Base-by-base conservation (phyloP, 2,113 vertebrate genomes). In the Paratilapia polleni region DNA sequence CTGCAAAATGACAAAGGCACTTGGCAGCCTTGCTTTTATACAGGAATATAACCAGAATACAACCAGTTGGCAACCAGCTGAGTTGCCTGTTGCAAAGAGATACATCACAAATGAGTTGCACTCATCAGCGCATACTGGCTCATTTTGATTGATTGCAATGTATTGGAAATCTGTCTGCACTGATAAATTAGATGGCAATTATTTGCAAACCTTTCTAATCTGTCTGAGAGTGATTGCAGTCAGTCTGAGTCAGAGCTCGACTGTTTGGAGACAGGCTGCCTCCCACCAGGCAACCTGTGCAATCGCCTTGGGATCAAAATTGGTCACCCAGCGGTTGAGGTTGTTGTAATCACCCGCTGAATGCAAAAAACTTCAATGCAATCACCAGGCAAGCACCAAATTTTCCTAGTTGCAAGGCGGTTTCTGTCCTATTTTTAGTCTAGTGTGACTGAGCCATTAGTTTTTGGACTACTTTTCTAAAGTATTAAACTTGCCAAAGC, bases 181-280 rank as follows among this genome's bases (percentile, higher is more conserved):
- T 49, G 7, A 0, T 28, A 28, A 70, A 49, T 70, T 41, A 12
- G 24, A 70, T 0, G 0, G 5, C 24, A 70, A 5, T 49, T 49
- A 24, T 15, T 70, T 70, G 64, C 9, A 49, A 22, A 49, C 22
- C 64, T 70, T 47, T 19, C 14, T 47, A 68, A 19, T 47, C 41
- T 66, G 5, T 66, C 8, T 28, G 64, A 68, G 22, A 28, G 22
- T 70, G 22, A 28, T 24, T 0, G 9, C 41, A 68, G 64, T 47
- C 2, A 47, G 38, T 68, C 3, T 22, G 47, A 47, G 64, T 8
- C 0, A 1, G 38, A 11, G 4, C 22, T 43, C 38, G 47, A 19
- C 38, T 68, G 36, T 15, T 41, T 64, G 36, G 20, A 41, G 36
- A 64, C 62, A 64, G 36, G 62, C 41, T 64, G 41, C 3, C 64